Evolutionary conservation across 2,113 vertebrate genomes (phyloP).

Genomic region (Ursus arctos): DNA sequence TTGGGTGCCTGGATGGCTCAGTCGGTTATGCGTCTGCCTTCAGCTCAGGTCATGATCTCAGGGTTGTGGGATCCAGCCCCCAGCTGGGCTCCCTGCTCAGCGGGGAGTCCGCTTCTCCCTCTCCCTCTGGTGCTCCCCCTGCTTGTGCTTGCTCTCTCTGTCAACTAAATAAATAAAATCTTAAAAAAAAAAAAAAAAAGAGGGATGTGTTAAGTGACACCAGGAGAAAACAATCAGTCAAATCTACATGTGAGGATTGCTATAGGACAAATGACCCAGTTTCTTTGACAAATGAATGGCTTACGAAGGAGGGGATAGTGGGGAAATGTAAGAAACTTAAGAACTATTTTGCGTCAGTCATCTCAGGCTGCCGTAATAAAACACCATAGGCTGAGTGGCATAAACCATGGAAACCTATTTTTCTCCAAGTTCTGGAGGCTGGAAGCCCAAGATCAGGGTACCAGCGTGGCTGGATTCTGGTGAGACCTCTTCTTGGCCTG

Average conservation of each 20-base stretch:
- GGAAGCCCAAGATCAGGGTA: background rate
- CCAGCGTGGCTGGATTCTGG: accelerated
- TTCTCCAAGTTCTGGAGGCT: background rate
- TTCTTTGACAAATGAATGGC: background rate
- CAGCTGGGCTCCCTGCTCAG: background rate
- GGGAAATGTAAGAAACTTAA: background rate
- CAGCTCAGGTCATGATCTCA: background rate
- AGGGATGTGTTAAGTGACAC: background rate
- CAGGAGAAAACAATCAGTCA: background rate
- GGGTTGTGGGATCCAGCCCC: background rate
- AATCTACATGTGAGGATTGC: background rate
- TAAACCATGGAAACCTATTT: background rate
- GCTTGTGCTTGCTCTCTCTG: background rate
- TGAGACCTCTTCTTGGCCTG: background rate
- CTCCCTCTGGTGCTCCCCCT: background rate
- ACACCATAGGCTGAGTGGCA: background rate
- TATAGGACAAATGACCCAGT: background rate
- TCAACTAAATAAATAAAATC: background rate
- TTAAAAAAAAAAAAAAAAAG: background rate
- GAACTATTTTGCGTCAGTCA: background rate
- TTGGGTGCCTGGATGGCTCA: background rate
- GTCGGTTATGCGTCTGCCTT: background rate
- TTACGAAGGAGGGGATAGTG: background rate
- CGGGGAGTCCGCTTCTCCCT: background rate
- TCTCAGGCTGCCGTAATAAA: background rate